These are phyloP conservation scores for Cydia pomonella DNA, from an alignment of 1,140 invertebrate genomes.

Conservation along the genomic window DNA sequence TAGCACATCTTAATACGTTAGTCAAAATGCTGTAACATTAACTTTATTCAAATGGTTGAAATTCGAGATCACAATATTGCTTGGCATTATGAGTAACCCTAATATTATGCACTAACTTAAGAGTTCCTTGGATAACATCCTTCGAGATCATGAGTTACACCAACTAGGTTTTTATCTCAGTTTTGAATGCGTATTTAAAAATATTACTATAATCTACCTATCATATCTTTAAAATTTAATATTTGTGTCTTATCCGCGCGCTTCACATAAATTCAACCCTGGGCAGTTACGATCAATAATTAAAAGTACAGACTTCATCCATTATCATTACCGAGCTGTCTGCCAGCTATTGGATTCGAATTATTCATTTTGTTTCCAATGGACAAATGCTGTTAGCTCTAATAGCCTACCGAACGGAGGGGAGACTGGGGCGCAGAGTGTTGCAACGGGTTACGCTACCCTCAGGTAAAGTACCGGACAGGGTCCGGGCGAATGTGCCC, in stretches of 20 bases:
- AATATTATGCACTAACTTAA: conserved; percentile 41
- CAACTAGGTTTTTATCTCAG: conserved; percentile 34
- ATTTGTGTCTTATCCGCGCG: neutral
- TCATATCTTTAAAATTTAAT: neutral
- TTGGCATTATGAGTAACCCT: conserved; percentile 64
- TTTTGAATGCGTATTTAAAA: conserved; percentile 5
- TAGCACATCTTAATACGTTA: neutral
- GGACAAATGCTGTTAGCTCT: conserved; percentile 32
- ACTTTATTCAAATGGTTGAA: conserved; percentile 41
- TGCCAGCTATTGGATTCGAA: conserved; percentile 21
- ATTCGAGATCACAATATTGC: conserved; percentile 74
- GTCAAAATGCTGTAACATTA: conserved; percentile 31
- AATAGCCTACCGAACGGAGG: conserved; percentile 7
- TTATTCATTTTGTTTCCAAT: conserved; percentile 33
- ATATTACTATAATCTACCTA: neutral
- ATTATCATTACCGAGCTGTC: conserved; percentile 31
- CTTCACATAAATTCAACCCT: neutral
- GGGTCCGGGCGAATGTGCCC: conserved; percentile 1
- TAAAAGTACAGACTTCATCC: conserved; percentile 20
- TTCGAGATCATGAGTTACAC: conserved; percentile 46
- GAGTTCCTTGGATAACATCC: conserved; percentile 12
- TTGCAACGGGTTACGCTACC: conserved; percentile 18
- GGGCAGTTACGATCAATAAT: conserved; percentile 26
- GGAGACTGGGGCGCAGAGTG: conserved; percentile 11
- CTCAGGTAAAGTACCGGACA: conserved; percentile 21